Conservation (phyloP, 2,797 vertebrate species). For the Mionectes olivaceus region DNA sequence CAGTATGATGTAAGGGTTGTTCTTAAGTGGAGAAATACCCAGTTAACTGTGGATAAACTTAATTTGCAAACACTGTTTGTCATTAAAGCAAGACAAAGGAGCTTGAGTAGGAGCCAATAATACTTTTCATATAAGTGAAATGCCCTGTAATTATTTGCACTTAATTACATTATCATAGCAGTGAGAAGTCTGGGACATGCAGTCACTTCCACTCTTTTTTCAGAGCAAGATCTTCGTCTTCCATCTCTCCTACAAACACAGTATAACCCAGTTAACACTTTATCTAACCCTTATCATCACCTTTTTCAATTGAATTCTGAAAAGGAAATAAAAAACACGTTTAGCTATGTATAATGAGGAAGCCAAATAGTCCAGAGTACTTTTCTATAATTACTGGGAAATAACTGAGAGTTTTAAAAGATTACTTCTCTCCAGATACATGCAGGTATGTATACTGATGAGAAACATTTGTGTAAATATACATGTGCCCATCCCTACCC, state of each 20-base stretch:
- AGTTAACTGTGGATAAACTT: background rate
- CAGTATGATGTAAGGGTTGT: background rate
- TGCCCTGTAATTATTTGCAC: background rate
- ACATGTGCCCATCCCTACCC: background rate
- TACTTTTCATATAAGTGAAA: background rate
- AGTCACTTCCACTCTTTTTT: background rate
- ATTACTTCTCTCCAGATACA: background rate
- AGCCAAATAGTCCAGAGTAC: background rate
- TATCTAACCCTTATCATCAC: conserved; percentile 17
- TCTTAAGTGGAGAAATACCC: background rate
- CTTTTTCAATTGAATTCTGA: background rate
- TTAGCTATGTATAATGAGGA: background rate
- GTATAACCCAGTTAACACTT: conserved; percentile 9
- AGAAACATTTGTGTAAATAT: background rate
- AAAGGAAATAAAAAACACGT: conserved; percentile 9
- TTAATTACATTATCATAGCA: background rate
- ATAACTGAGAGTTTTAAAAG: background rate
- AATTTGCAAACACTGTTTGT: background rate
- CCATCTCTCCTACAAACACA: background rate
- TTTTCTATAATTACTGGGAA: background rate
- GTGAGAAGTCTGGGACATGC: background rate
- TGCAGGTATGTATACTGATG: background rate
- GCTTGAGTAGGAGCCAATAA: background rate
- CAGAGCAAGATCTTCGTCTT: background rate
- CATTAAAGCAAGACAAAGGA: background rate